These are phyloP conservation scores for Eupelmus urozonus DNA, from an alignment of 2,888 invertebrate species.

Conservation along the genomic window DNA sequence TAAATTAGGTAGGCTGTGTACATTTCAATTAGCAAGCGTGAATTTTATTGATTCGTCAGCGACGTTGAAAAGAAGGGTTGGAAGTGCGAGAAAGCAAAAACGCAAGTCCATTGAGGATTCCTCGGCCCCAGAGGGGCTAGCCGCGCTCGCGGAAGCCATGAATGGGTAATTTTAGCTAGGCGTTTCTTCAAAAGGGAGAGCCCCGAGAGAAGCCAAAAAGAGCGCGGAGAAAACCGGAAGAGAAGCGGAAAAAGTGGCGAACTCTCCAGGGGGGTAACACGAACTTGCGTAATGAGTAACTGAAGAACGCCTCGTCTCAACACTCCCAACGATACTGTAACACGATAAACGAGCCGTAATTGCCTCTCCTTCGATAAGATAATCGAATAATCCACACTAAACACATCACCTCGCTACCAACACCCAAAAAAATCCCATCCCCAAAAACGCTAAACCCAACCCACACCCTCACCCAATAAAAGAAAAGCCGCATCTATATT, in stretches of 20 bases:
- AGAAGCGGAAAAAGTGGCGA: constrained; percentile 2
- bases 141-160: constrained; percentile 33
- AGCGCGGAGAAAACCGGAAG: constrained; percentile 37
- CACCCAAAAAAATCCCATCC: too few relatives aligned
- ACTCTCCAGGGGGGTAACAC: not conserved
- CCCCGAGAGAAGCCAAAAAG: constrained; percentile 51
- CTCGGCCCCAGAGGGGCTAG: too few relatives aligned
- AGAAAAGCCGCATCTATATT: too few relatives aligned
- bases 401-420: too few relatives aligned
- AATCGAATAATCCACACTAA: too few relatives aligned
- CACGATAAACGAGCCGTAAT: too few relatives aligned
- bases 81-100: constrained; percentile 21
- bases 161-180: constrained; percentile 50
- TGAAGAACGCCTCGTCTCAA: constrained; percentile 32
- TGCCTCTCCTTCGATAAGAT: too few relatives aligned
- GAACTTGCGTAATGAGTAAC: constrained; percentile 43
- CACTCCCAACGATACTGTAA: not conserved
- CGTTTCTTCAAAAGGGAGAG: constrained; percentile 20
- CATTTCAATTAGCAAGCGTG: too few relatives aligned
- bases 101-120: constrained; percentile 20
- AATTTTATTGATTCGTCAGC: constrained; percentile 7
- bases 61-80: constrained; percentile 6
- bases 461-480: too few relatives aligned
- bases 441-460: too few relatives aligned
- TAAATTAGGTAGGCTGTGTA: too few relatives aligned